These are phyloP conservation scores for Carabus problematicus DNA, from an alignment of 2,888 invertebrate genomes.

Conservation along the genomic window DNA sequence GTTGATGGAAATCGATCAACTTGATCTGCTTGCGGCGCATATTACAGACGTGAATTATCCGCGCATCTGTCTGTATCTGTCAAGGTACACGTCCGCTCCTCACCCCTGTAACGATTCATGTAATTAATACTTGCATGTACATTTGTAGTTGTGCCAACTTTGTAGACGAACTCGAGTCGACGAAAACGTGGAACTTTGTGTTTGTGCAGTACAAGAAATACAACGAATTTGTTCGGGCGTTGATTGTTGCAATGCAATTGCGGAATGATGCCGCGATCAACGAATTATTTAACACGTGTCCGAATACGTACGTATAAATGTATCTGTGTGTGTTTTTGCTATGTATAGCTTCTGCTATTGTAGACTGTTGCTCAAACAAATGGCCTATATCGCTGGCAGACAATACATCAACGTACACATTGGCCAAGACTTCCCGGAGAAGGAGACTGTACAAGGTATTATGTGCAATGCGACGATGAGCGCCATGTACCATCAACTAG, in stretches of 20 bases:
- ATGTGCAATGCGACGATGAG: slow-evolving; percentile 94
- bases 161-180: slow-evolving; percentile 94
- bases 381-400: slow-evolving; percentile 95
- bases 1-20: slow-evolving; percentile 94
- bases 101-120: no score
- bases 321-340: not conserved
- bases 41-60: slow-evolving; percentile 90
- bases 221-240: slow-evolving; percentile 86
- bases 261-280: slow-evolving; percentile 82
- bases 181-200: slow-evolving; percentile 81
- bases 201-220: slow-evolving; percentile 87
- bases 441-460: slow-evolving; percentile 87
- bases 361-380: slow-evolving; percentile 86
- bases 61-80: slow-evolving; percentile 91
- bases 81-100: slow-evolving; percentile 51
- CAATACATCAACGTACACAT: slow-evolving; percentile 91
- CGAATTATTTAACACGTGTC: slow-evolving; percentile 83
- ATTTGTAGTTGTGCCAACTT: slow-evolving; percentile 87
- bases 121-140: not conserved
- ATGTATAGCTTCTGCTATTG: slow-evolving; percentile 49
- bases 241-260: slow-evolving; percentile 90
- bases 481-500: slow-evolving; percentile 90
- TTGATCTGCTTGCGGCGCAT: slow-evolving; percentile 84
- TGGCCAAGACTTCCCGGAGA: slow-evolving; percentile 70
- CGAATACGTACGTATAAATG: slow-evolving; percentile 74